Base-by-base conservation (phyloP, 2,113 vertebrate species). In the Columbina picui region DNA sequence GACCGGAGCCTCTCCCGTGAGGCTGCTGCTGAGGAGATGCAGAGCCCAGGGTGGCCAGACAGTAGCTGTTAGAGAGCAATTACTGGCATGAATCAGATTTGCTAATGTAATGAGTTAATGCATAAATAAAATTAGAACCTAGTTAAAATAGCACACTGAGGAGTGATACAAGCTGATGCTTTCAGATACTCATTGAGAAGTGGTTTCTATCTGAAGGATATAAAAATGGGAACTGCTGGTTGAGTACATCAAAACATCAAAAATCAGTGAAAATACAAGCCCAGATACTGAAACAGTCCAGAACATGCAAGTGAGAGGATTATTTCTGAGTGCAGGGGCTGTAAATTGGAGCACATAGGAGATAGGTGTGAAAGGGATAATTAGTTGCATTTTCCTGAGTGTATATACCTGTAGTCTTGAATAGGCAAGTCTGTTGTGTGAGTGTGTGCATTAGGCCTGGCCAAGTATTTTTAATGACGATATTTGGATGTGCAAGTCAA, bases 31-130 rank as follows among this genome's bases (percentile, higher is more conserved):
- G 89, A 85, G 93, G 63, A 90, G 67, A 74, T 67, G 79, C 87
- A 85, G 93, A 77, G 52, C 85, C 36, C 18, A 84, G 75, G 55
- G 63, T 84, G 68, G 39, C 50, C 93, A 92, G 87, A 80, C 75
- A 75, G 90, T 32, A 82, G 53, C 83, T 90, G 83, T 49, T 69
- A 86, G 60, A 64, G 82, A 87, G 68, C 60, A 94, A 93, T 95
- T 96, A 92, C 76, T 93, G 94, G 12, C 75, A 77, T 52, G 49
- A 76, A 86, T 89, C 60, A 71, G 43, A 79, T 94, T 34, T 90
- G 75, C 74, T 84, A 64, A 84, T 39, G 39, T 57, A 91, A 92
- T 76, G 53, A 94, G 83, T 89, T 95, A 89, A 84, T 84, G 53
- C n/a, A 65, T 57, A 49, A 90, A 89, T 69, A 84, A 84, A 93